Evolutionary conservation across 2,113 vertebrate species (phyloP).

Genomic region (Sakesphorus luctuosus): DNA sequence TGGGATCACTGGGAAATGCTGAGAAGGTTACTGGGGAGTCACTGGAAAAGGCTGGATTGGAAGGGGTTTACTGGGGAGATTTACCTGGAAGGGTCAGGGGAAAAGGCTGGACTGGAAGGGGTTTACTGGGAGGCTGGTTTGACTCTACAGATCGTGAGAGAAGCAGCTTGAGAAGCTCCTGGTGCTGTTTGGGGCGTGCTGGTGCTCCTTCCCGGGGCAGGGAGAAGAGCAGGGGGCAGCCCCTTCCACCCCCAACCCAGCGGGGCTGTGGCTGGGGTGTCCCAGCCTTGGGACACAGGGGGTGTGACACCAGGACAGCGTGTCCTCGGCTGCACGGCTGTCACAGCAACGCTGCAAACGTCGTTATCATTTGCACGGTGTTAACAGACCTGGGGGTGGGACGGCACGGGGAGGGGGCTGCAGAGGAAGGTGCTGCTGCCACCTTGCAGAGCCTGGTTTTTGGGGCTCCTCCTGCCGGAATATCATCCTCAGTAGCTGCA

Average conservation of each 20-base stretch:
- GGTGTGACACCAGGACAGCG: neutral
- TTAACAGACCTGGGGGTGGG: neutral
- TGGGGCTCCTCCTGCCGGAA: neutral
- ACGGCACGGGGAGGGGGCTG: neutral
- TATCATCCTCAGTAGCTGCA: neutral
- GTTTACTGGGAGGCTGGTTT: neutral
- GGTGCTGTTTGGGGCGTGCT: neutral
- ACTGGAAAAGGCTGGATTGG: neutral
- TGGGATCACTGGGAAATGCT: neutral
- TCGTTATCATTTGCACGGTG: neutral
- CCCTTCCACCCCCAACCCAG: accelerated
- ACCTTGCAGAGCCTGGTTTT: neutral
- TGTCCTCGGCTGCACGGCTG: neutral
- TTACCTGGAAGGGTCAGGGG: neutral
- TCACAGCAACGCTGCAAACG: neutral
- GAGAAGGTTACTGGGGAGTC: neutral
- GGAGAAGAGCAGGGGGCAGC: neutral
- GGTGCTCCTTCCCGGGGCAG: neutral
- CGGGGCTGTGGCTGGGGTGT: neutral
- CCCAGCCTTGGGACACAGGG: neutral
- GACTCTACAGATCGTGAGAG: neutral
- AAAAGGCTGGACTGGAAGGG: neutral
- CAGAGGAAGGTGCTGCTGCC: neutral
- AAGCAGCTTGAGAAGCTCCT: neutral
- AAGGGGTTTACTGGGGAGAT: neutral